These are phyloP conservation scores for Geotrypetes seraphini DNA, from an alignment of 2,797 vertebrate genomes.

Conservation along the genomic window DNA sequence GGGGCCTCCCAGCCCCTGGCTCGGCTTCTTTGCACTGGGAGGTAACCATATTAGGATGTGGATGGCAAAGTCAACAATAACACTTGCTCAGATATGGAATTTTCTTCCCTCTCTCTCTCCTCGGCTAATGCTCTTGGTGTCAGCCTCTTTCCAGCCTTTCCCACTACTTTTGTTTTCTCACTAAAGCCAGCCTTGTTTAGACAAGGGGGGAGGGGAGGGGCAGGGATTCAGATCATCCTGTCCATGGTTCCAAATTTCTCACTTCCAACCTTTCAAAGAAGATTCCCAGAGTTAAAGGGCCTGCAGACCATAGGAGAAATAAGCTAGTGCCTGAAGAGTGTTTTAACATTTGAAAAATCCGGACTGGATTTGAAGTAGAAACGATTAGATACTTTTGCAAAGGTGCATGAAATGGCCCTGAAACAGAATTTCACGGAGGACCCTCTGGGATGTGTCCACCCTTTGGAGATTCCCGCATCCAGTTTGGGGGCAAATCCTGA, in stretches of 20 bases:
- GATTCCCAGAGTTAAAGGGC: neutral
- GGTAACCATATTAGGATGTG: constrained; percentile 94
- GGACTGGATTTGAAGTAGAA: too few relatives aligned
- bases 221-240: too few relatives aligned
- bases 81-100: constrained; percentile 87
- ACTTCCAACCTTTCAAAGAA: neutral
- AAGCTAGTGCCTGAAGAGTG: too few relatives aligned
- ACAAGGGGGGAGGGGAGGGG: constrained; percentile 51
- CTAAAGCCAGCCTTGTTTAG: constrained; percentile 57
- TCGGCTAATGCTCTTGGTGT: constrained; percentile 79
- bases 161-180: constrained; percentile 49
- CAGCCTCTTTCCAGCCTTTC: constrained; percentile 67
- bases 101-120: constrained; percentile 33
- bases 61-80: constrained; percentile 98
- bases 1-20: constrained; percentile 65
- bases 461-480: too few relatives aligned
- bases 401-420: too few relatives aligned
- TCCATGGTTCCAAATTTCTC: constrained; percentile 54
- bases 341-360: too few relatives aligned
- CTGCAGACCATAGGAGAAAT: too few relatives aligned
- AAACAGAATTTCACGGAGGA: too few relatives aligned
- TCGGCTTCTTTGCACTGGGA: constrained; percentile 66
- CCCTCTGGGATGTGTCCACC: too few relatives aligned
- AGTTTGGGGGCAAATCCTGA: too few relatives aligned
- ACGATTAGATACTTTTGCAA: too few relatives aligned